A percentile compares a stretch with the other conserved stretches of the same genome.
Conservation (phyloP, 2,797 vertebrate species). For the Chrosomus eos region DNA sequence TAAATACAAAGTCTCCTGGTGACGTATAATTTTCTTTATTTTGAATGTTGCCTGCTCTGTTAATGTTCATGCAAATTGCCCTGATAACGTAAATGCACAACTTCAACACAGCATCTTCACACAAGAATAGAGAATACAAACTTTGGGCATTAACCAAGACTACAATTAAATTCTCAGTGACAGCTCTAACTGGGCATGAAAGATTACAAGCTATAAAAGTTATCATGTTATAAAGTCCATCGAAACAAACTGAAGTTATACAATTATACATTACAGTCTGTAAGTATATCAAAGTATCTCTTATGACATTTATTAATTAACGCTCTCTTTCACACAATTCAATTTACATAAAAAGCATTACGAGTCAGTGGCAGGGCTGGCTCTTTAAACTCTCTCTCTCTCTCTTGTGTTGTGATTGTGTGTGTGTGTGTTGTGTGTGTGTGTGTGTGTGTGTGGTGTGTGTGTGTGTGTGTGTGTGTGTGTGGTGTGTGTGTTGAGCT, state of each 20-base stretch:
- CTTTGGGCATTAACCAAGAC: not conserved
- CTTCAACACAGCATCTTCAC: slow-evolving; percentile 1
- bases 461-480: not conserved
- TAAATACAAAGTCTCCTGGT: not conserved
- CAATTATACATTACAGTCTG: not conserved
- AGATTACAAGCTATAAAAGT: not conserved
- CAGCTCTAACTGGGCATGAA: not conserved
- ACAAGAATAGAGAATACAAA: not conserved
- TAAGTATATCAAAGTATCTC: not conserved
- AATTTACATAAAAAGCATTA: not conserved
- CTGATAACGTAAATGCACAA: not conserved
- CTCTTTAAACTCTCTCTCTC: slow-evolving; percentile 5
- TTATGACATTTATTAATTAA: slow-evolving; percentile 5
- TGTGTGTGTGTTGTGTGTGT: not conserved
- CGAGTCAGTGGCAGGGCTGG: not conserved
- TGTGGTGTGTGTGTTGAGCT: not conserved
- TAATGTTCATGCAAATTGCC: not conserved
- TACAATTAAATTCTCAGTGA: not conserved
- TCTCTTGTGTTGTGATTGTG: too few species aligned
- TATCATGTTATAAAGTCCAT: not conserved
- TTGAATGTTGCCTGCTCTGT: not conserved
- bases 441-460: not conserved
- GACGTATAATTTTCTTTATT: not conserved
- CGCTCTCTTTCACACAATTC: not conserved
- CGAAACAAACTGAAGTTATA: not conserved